A percentile compares a stretch with the other conserved stretches of the same genome.
Evolutionary conservation across 2,888 invertebrate species (phyloP).

Genomic region (Nomada fabriciana): DNA sequence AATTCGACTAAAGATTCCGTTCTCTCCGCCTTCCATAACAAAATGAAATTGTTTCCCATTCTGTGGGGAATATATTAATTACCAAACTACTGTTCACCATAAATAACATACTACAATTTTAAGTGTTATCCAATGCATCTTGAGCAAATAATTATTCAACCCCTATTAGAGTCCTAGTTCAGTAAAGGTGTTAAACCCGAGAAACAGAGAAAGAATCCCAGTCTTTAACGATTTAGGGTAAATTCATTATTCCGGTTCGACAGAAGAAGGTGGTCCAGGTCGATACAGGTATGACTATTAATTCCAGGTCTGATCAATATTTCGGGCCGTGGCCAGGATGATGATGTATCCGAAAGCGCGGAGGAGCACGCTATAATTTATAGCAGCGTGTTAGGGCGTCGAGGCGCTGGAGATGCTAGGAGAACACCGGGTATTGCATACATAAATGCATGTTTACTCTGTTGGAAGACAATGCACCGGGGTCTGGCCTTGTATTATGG

Average conservation of each 20-base stretch:
- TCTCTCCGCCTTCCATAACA: neutral
- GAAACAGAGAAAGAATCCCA: neutral
- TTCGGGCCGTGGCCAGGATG: neutral
- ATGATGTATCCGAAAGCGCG: conserved; percentile 48
- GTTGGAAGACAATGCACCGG: conserved; percentile 45
- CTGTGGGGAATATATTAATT: no score
- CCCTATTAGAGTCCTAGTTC: no score
- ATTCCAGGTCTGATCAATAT: conserved; percentile 38
- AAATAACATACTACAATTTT: no score
- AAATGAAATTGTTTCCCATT: no score
- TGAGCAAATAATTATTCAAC: no score
- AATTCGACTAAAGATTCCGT: neutral
- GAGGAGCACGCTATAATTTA: conserved; percentile 54
- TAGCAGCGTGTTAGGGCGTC: conserved; percentile 46
- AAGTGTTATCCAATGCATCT: no score
- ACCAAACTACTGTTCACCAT: no score
- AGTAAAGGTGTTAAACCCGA: no score
- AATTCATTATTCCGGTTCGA: neutral
- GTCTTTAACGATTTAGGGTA: neutral
- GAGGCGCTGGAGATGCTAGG: conserved; percentile 27
- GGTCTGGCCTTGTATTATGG: conserved; percentile 39
- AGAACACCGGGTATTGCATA: conserved; percentile 67
- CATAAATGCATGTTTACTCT: conserved; percentile 70
- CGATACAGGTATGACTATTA: conserved; percentile 13
- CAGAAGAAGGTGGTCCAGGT: neutral